Evolutionary conservation across 2,888 invertebrate genomes (phyloP), one percentile per base, ranked within the genome.

Genomic region (Pseudanteris insignis): DNA sequence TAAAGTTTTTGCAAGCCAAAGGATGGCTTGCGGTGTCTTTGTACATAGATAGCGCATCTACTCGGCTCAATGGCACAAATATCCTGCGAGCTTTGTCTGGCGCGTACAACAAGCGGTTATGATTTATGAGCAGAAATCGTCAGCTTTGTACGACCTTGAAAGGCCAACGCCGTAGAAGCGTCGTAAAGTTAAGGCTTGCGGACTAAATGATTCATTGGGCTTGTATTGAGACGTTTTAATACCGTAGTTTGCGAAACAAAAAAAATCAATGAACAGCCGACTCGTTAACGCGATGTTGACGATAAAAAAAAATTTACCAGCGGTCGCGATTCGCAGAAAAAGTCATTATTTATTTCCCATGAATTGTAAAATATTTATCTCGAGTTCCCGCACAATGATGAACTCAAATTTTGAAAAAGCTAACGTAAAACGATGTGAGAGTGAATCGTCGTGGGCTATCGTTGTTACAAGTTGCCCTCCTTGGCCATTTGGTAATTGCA

Each of bases 111-210:
- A 70, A 74, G 70, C 70, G 66, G 66, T 64, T 43, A 63, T 69
- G 73, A 74, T 75, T 74, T 72, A 74, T 67, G 70, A 64, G 68
- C 65, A 67, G 67, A 69, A 68, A 72, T 72, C 69, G 64, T 68
- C 61, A 68, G 65, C 70, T 72, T 70, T 69, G 71, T 71, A 63
- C 64, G 58, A 54, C 48, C 63, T 47, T 67, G 62, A 66, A 37
- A 26, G 21, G 47, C 21, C 60, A 18, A 18, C 6, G 6, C 18
- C 6, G 18, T 18, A 6, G 18, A 18, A 18, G 6, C 18, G 6
- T 18, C 6, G 18, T 18, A 18, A 6, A 18, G 3, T 18, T 6
- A 18, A 67, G 67, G 62, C 68, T 68, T 62, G 55, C 47, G 30
- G 36, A 64, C 64, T 70, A 71, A 73, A 71, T 67, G 68, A 41